Evolutionary conservation across 2,888 invertebrate species (phyloP).

Genomic region (Deilephila porcellus): DNA sequence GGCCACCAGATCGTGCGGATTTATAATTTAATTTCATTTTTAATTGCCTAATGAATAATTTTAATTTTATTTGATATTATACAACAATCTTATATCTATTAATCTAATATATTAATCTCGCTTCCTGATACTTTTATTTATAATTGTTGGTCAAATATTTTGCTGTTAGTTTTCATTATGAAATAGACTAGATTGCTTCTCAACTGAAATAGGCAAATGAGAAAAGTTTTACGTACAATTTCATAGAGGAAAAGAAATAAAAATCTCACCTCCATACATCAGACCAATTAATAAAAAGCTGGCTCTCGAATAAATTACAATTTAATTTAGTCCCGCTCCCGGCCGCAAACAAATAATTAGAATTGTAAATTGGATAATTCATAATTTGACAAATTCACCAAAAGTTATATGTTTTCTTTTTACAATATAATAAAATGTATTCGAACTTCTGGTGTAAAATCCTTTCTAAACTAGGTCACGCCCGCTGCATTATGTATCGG

Average conservation of each 20-base stretch:
- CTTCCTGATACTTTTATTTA: not conserved
- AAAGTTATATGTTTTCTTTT: conserved; percentile 35
- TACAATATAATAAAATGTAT: not conserved
- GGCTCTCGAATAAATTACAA: conserved; percentile 68
- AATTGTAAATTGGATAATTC: conserved; percentile 71
- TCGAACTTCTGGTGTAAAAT: not conserved
- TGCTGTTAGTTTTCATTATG: not conserved
- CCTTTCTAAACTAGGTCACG: not conserved
- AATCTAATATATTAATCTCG: not conserved
- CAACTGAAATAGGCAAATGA: conserved; percentile 10
- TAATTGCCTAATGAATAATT: not conserved
- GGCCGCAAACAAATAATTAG: conserved; percentile 69
- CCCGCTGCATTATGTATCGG: no score
- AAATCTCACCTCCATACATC: conserved; percentile 25
- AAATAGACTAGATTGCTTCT: conserved; percentile 19
- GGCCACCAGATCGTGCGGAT: conserved; percentile 62
- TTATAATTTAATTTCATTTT: conserved; percentile 53
- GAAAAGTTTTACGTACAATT: conserved; percentile 18
- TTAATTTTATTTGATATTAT: not conserved
- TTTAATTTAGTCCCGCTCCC: conserved; percentile 61
- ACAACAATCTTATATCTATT: conserved; percentile 29
- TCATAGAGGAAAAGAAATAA: conserved; percentile 24
- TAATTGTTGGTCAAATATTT: not conserved
- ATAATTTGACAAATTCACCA: conserved; percentile 57
- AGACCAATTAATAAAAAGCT: conserved; percentile 51